Evolutionary conservation across 2,888 invertebrate genomes (phyloP), one percentile per base, ranked within the genome.

Genomic region (Metallyticus violacea): DNA sequence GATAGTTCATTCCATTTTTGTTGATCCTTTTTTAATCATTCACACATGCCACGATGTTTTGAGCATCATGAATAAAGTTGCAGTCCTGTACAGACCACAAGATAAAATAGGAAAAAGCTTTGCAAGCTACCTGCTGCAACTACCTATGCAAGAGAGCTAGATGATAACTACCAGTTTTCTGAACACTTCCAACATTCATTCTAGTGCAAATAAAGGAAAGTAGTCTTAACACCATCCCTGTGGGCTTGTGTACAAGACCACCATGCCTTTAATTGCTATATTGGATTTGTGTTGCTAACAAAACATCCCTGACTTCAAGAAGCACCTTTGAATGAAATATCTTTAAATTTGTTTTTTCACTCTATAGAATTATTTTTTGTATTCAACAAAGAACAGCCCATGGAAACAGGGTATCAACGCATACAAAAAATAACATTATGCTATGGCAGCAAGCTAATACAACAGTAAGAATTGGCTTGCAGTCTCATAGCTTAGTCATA

Each of bases 21-120:
- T 62, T 62, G 15, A 62, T 87, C n/a, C 84, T 81, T 28, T 87
- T 82, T 77, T 62, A 77, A 77, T 83, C 27, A 84, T 85, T 83
- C 76, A 82, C 82, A 82, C 82, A 62, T 76, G 82, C 76, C 26
- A 82, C 40, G 82, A 82, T 82, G 82, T 82, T 76, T 82, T 82
- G 82, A 82, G 82, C 82, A 82, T 82, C 76, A 76, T 25, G 26
- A 82, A 30, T 62, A 82, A 81, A 2, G 25, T 40, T 81, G 82
- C 82, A 62, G 40, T 62, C 40, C 15, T 62, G 15, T 9, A 62
- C 40, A 62, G 40, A 62, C 62, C 26, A 76, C 26, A 62, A 62
- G 82, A 82, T 82, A 82, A 82, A 82, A 82, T 82, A 82, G 82
- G 82, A 82, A 26, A 82, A 82, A 82, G 76, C 82, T 82, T 26